These are phyloP conservation scores for Tenthredo mesomela DNA, from an alignment of 2,888 invertebrate species.

Conservation along the genomic window DNA sequence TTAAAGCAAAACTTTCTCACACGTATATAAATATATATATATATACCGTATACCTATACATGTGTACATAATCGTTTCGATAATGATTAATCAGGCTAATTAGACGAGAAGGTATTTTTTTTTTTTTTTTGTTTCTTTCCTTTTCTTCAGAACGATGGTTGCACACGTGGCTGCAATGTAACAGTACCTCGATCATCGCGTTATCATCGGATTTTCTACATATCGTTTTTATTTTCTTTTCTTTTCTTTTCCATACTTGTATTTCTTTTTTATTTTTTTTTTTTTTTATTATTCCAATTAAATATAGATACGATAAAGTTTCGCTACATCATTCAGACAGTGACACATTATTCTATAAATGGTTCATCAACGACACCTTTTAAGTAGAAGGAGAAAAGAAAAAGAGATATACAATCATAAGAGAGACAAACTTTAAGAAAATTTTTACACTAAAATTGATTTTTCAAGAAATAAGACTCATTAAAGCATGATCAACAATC, in stretches of 20 bases:
- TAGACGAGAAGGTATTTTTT: not conserved
- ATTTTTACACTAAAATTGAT: not conserved
- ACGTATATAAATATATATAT: not conserved
- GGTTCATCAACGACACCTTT: not conserved
- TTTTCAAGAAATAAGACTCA: not conserved
- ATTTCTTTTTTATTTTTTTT: not conserved
- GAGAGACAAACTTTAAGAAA: not conserved
- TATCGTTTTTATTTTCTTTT: not conserved
- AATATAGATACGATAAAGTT: not conserved
- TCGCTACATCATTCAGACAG: not conserved
- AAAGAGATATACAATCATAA: not conserved
- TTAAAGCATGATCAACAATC: no score
- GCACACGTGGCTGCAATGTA: not conserved
- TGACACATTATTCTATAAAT: not conserved
- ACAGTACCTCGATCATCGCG: not conserved
- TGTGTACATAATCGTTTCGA: not conserved
- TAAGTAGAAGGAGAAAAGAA: not conserved
- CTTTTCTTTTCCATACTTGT: not conserved
- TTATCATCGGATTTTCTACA: not conserved
- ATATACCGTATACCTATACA: not conserved
- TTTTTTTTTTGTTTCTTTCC: not conserved
- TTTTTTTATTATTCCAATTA: not conserved
- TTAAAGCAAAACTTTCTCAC: not conserved
- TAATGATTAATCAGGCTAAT: constrained; percentile 37
- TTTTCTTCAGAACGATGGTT: not conserved